Base-by-base conservation (phyloP, 2,888 invertebrate genomes). In the Cyaniris semiargus region DNA sequence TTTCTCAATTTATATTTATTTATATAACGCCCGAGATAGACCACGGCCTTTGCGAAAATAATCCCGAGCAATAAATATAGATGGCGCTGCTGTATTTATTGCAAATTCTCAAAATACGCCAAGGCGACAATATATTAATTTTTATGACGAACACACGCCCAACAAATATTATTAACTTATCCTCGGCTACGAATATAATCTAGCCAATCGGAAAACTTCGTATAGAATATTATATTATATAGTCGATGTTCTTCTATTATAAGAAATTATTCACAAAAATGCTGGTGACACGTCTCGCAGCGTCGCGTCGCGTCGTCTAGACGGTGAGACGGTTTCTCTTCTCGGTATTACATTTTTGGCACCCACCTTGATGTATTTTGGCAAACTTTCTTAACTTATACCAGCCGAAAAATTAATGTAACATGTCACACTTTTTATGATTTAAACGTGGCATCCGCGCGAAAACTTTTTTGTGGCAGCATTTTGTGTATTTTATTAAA, bases 311-410 rank as follows among this genome's bases (percentile, higher is more conserved):
- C 83, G 79, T 85, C 87, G 92, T 92, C 93, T 93, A 92, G 93
- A 93, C 92, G 84, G 44, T 85, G 87, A 84, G 84, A 84, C 86
- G 83, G 87, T 89, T 88, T 88, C 90, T 90, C 82, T 91, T 91
- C 92, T 89, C 88, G 87, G 92, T 92, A 92, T 89, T 90, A 91
- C 87, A 88, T 85, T 87, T 91, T 92, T 93, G 93, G 92, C 93
- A 93, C 89, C 85, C 84, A 84, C 85, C 84, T 87, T 87, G 86
- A 88, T 86, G 89, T 88, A 88, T 88, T 88, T 92, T 93, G 93
- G 92, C 93, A 93, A 89, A 86, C 87, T 86, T 86, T 85, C 85
- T 85, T 85, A 86, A 89, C 87, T 89, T 89, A 89, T 90, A 87
- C 86, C 85, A 87, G 87, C 87, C 87, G 87, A 89, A 89, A 89